Conservation (phyloP, 1,140 invertebrate species). For the Zeugodacus cucurbitae region DNA sequence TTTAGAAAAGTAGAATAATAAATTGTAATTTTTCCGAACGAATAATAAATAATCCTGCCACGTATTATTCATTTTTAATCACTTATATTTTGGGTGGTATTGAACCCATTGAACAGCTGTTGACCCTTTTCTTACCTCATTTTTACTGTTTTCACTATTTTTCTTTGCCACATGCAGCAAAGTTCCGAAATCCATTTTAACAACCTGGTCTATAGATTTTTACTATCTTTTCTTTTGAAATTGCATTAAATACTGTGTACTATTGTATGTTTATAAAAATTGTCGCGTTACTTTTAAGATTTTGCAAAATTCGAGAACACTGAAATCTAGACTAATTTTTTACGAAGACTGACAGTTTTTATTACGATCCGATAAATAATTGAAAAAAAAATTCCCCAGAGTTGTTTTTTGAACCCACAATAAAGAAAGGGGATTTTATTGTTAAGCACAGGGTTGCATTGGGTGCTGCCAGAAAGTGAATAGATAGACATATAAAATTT, state of each 20-base stretch:
- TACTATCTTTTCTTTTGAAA: neutral
- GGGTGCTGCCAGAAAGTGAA: too few species aligned
- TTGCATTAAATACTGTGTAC: neutral
- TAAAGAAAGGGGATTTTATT: neutral
- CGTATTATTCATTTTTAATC: neutral
- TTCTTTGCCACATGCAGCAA: slow-evolving; percentile 72
- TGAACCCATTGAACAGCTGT: neutral
- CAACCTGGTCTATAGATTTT: neutral
- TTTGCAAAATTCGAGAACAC: neutral
- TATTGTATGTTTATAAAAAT: neutral
- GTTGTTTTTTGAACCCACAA: neutral
- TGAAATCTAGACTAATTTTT: neutral
- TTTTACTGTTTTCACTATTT: slow-evolving; percentile 67
- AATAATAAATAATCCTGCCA: neutral
- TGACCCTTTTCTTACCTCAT: slow-evolving; percentile 62
- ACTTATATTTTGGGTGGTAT: neutral
- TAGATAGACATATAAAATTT: too few species aligned
- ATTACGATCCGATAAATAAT: neutral
- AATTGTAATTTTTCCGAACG: too few species aligned
- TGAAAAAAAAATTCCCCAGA: neutral
- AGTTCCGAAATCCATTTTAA: slow-evolving; percentile 73
- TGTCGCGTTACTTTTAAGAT: neutral
- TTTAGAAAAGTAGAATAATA: too few species aligned
- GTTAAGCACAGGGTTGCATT: too few species aligned
- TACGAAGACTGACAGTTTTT: slow-evolving; percentile 21